Base-by-base conservation (phyloP, 1,140 invertebrate species). In the Thaumetopoea pityocampa region DNA sequence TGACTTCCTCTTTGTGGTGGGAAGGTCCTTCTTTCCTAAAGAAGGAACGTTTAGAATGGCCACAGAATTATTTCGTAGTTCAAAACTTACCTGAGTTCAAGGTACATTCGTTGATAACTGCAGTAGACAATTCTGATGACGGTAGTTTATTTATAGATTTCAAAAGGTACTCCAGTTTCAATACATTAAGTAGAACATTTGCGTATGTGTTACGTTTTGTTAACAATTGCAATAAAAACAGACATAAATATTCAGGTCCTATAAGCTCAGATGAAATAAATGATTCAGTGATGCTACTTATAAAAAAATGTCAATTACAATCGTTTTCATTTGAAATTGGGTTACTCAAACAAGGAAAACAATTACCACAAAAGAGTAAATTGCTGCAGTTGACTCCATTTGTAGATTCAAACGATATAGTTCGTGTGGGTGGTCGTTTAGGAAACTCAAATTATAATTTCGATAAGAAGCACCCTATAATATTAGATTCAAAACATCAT, bases 351-450 rank as follows among this genome's bases (percentile, higher is more conserved):
- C 1, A 29, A 2, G 14, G 14, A 3, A 29, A 3, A 29, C 2
- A 16, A 15, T 9, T 30, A 4, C 7, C 5, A 9, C 28, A 30
- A 4, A 32, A 32, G 12, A 20, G 17, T 6, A 33, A 33, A 4
- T 20, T 33, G 4, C 10, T 33, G 5, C 9, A 2, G 10, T 12
- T 51, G 2, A 38, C 6, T 22, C 49, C 54, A 0, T 51, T 51
- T 22, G 2, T 54, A 11, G 43, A 54, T 35, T 18, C 34, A 1
- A 17, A 29, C n/a, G 40, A 28, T 12, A 5, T 51, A 3, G 7
- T 59, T 5, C 14, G 47, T 8, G 51, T 51, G 14, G 55, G 55
- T 10, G 55, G 55, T 8, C 16, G 55, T 3, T 15, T 59, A 2
- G 28, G 43, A 19, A 17, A 41, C 5, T 47, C 56, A 28, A 2